A percentile compares a stretch with the other conserved stretches of the same genome.
Evolutionary conservation across 2,113 vertebrate genomes (phyloP).

Genomic region (Phoenicopterus ruber): DNA sequence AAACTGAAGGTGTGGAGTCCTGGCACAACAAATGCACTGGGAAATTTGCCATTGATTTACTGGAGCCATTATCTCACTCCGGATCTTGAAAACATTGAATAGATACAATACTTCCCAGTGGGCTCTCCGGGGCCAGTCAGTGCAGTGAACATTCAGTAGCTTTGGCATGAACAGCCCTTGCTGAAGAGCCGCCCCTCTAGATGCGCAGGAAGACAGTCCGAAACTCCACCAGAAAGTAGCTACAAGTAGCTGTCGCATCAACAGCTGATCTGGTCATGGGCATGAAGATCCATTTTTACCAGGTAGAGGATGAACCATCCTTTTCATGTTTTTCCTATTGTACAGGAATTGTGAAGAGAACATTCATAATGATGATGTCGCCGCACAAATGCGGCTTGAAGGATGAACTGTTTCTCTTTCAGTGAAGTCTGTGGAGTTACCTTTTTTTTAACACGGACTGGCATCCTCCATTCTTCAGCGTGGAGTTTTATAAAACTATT

Average conservation of each 20-base stretch:
- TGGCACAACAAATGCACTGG: not conserved
- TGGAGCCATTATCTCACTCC: not conserved
- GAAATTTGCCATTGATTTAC: not conserved
- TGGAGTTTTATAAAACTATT: not conserved
- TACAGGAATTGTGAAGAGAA: not conserved
- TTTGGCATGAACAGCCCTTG: not conserved
- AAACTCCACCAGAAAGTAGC: not conserved
- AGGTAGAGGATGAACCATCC: not conserved
- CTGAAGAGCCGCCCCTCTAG: not conserved
- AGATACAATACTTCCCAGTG: not conserved
- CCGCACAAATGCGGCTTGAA: not conserved
- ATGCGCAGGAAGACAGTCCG: not conserved
- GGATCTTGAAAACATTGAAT: not conserved
- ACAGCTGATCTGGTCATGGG: not conserved
- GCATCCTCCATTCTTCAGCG: not conserved
- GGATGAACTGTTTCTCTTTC: not conserved
- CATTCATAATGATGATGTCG: no score
- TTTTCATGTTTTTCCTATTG: not conserved
- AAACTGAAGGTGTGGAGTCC: not conserved
- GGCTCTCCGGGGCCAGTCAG: not conserved
- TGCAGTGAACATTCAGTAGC: not conserved
- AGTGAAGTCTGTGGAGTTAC: not conserved
- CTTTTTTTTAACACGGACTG: not conserved
- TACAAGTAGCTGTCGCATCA: not conserved
- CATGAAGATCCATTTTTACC: not conserved